Percentiles rank a stretch among this genome's conserved stretches.
These are phyloP conservation scores for Callyntrura guangdongensis DNA, from an alignment of 2,888 invertebrate genomes.

Conservation along the genomic window DNA sequence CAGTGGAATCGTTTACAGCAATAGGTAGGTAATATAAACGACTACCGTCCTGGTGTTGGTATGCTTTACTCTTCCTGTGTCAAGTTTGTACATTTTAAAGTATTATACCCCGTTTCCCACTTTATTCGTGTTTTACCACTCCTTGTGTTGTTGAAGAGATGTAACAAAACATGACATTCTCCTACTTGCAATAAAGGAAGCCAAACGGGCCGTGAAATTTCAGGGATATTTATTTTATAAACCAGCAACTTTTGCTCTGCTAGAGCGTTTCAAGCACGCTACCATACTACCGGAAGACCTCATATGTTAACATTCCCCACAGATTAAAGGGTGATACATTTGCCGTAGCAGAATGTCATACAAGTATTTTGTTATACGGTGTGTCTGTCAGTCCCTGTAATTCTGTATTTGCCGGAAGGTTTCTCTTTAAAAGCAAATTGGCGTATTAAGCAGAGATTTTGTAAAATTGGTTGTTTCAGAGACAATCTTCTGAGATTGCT, in stretches of 20 bases:
- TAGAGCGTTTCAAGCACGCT: not conserved
- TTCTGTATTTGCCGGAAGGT: too few relatives aligned
- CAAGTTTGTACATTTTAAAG: too few relatives aligned
- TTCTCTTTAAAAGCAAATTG: too few relatives aligned
- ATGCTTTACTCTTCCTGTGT: too few relatives aligned
- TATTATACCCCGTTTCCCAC: too few relatives aligned
- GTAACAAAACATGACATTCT: constrained; percentile 24
- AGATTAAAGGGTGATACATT: not conserved
- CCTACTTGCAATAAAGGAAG: not conserved
- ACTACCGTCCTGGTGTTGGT: not conserved
- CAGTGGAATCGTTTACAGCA: not conserved
- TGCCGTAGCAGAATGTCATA: not conserved
- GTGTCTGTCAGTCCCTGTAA: not conserved
- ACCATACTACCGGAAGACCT: not conserved
- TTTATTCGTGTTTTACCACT: too few relatives aligned
- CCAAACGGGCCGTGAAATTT: constrained; percentile 54
- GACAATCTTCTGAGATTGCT: too few relatives aligned
- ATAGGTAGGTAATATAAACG: not conserved
- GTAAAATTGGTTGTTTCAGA: too few relatives aligned
- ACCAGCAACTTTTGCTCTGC: not conserved
- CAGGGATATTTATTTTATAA: constrained; percentile 13
- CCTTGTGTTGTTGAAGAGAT: not conserved
- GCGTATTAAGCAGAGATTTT: too few relatives aligned
- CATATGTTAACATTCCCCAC: not conserved
- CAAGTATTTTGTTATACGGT: not conserved